Percentiles rank a stretch among this genome's conserved stretches.
Conservation (phyloP, 2,888 invertebrate species). For the Troides helena region DNA sequence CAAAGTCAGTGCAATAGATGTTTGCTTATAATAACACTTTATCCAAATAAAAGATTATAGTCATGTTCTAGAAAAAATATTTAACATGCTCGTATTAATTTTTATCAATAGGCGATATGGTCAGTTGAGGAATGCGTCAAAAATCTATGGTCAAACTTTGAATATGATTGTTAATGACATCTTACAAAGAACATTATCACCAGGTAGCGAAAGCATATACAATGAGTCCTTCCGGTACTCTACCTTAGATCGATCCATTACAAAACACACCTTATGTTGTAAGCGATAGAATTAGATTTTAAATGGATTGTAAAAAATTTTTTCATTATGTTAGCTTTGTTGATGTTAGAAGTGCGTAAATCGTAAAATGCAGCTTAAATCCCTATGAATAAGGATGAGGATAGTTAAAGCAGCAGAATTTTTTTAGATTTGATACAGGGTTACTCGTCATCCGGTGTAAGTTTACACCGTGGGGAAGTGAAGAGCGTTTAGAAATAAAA, state of each 20-base stretch:
- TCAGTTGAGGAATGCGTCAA: constrained; percentile 63
- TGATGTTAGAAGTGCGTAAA: constrained; percentile 11
- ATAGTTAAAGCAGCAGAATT: constrained; percentile 33
- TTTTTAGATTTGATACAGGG: constrained; percentile 57
- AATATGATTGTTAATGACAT: constrained; percentile 57
- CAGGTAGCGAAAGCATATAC: constrained; percentile 72
- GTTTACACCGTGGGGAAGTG: constrained; percentile 73
- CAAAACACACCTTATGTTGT: constrained; percentile 41
- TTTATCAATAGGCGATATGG: constrained; percentile 9
- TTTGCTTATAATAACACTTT: too few species aligned
- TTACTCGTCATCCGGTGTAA: constrained; percentile 73
- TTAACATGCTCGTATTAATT: too few species aligned
- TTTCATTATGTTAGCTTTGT: constrained; percentile 16
- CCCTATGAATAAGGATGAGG: constrained; percentile 31
- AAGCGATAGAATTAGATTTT: constrained; percentile 37
- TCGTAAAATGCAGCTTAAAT: constrained; percentile 32
- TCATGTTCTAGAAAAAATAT: too few species aligned
- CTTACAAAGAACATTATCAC: constrained; percentile 73
- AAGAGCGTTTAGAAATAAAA: constrained; percentile 50
- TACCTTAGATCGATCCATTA: constrained; percentile 34
- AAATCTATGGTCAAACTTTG: constrained; percentile 47
- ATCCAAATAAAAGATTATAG: too few species aligned
- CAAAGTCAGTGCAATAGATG: too few species aligned
- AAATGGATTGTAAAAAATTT: constrained; percentile 9
- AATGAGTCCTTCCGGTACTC: constrained; percentile 75